Evolutionary conservation across 1,140 invertebrate genomes (phyloP).

Genomic region (Ruditapes philippinarum): DNA sequence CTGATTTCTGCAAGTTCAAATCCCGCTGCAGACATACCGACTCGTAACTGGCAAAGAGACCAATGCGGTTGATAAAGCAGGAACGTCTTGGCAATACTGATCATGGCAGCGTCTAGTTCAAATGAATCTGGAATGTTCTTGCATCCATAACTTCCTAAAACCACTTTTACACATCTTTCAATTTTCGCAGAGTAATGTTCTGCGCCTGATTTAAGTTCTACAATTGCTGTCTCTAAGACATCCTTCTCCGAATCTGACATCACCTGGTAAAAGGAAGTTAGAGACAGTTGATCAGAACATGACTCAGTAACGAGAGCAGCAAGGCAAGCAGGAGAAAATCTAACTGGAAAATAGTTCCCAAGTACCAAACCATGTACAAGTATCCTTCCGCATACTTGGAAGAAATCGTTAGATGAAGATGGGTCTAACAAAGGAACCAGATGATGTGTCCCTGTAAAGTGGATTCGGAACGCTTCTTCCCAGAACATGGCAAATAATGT

Average conservation of each 20-base stretch:
- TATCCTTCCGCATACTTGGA: slow-evolving; percentile 58
- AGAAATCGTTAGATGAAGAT: slow-evolving; percentile 50
- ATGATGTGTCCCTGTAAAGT: slow-evolving; percentile 64
- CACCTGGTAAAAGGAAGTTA: slow-evolving; percentile 57
- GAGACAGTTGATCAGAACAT: slow-evolving; percentile 39
- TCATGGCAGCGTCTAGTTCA: slow-evolving; percentile 36
- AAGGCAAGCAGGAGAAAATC: slow-evolving; percentile 52
- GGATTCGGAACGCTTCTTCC: slow-evolving; percentile 56
- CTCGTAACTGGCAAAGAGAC: slow-evolving; percentile 50
- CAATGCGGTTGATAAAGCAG: slow-evolving; percentile 57
- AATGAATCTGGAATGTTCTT: slow-evolving; percentile 37
- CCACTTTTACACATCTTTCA: slow-evolving; percentile 46
- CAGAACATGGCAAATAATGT: slow-evolving; percentile 61
- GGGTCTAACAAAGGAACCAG: slow-evolving; percentile 58
- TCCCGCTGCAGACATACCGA: slow-evolving; percentile 9
- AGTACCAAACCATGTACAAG: slow-evolving; percentile 61
- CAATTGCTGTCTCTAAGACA: slow-evolving; percentile 42
- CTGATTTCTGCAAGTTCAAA: slow-evolving; percentile 12
- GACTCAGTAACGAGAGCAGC: slow-evolving; percentile 23
- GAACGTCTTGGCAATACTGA: slow-evolving; percentile 46
- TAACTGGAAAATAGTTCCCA: slow-evolving; percentile 57
- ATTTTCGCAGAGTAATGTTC: slow-evolving; percentile 45
- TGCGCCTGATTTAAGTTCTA: slow-evolving; percentile 39
- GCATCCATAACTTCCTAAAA: slow-evolving; percentile 63
- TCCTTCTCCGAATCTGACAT: slow-evolving; percentile 60